These are phyloP conservation scores for Misgurnus mizolepis DNA, from an alignment of 2,113 vertebrate genomes.

Conservation along the genomic window DNA sequence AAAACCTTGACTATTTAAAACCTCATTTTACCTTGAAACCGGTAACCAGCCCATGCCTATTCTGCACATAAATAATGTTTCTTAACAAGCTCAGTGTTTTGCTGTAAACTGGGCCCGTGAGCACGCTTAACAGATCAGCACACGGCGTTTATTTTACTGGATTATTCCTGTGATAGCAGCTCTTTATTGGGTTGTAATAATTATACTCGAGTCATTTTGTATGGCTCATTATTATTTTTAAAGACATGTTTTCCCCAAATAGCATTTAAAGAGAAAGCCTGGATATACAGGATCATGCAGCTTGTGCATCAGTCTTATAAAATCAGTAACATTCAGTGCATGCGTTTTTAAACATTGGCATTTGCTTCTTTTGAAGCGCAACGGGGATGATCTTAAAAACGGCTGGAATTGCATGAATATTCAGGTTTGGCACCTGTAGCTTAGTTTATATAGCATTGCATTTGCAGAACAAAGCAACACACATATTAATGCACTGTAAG, in stretches of 20 bases:
- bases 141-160: background rate
- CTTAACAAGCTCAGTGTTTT: conserved; percentile 19
- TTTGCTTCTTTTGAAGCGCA: too few relatives aligned
- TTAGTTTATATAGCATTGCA: too few relatives aligned
- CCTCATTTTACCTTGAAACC: too few relatives aligned
- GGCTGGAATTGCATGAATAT: too few relatives aligned
- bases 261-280: background rate
- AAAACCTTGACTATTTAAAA: too few relatives aligned
- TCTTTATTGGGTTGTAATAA: conserved; percentile 25
- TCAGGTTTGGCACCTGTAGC: too few relatives aligned
- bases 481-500: too few relatives aligned
- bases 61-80: conserved; percentile 4
- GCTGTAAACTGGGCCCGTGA: background rate
- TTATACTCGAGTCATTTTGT: conserved; percentile 12
- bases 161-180: conserved; percentile 18
- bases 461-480: too few relatives aligned
- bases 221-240: conserved; percentile 2
- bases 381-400: too few relatives aligned
- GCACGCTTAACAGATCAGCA: conserved; percentile 7
- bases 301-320: background rate
- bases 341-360: background rate
- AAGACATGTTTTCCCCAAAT: background rate
- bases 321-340: background rate
- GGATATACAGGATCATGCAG: background rate
- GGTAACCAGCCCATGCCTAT: background rate